Base-by-base conservation (phyloP, 2,888 invertebrate genomes). In the Chrysomela aeneicollis region DNA sequence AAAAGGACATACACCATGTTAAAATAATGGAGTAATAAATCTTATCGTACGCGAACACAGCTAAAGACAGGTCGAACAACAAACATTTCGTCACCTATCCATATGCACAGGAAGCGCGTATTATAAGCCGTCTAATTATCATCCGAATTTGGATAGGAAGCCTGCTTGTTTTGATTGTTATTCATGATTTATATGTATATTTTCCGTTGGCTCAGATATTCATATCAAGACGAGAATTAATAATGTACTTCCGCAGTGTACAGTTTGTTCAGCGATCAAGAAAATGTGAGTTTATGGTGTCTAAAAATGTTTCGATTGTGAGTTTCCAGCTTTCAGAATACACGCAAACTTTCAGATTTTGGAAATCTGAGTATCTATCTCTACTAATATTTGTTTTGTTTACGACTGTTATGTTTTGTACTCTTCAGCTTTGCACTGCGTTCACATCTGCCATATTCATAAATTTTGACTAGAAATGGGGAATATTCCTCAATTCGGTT, bases 111-210 rank as follows among this genome's bases (percentile, higher is more conserved):
- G 57, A 57, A 57, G 57, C 57, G 37, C 57, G 46, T 46, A 57
- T 30, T 46, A 57, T 46, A 26, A 57, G 22, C 42, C 42, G 18
- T 57, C 46, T 30, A 57, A 57, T 57, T 57, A 30, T 30, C 57
- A 57, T 57, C 46, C 42, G 30, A 47, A 57, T 57, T 57, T 57
- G 57, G 57, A 57, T 57, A 57, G 22, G 37, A 57, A 57, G 30
- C 26, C 47, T 57, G 57, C 46, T 57, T 57, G 57, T 46, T 57
- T 57, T 46, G 57, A 46, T 57, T 57, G 26, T 47, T 57, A 57
- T 57, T 57, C 46, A 57, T 57, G 57, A 57, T 57, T 57, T 57
- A 57, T 57, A 57, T 46, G 37, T 57, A 57, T 57, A 57, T 57
- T 46, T 57, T 47, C 55, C 55, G 22, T 19, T 55, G 21, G 35